Evolutionary conservation across 1,140 invertebrate species (phyloP).

Genomic region (Caenorhabditis latens): DNA sequence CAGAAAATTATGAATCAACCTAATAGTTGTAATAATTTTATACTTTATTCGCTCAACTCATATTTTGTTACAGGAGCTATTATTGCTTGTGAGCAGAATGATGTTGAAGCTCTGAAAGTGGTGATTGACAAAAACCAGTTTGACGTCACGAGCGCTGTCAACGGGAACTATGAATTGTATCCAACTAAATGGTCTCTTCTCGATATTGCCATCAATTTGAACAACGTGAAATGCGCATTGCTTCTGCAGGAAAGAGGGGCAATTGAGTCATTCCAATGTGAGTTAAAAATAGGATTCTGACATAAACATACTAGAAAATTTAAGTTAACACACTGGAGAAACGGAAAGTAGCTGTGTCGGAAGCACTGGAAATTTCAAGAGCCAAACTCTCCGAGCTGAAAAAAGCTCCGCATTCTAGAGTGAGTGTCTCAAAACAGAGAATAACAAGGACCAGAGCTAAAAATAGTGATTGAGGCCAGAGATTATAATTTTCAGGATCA

Average conservation of each 20-base stretch:
- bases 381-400: constrained; percentile 30
- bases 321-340: constrained; percentile 57
- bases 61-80: constrained; percentile 56
- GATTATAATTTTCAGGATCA: constrained; percentile 12
- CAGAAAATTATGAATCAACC: too few relatives aligned
- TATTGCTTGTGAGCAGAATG: constrained; percentile 62
- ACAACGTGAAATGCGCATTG: constrained; percentile 28
- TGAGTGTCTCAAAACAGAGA: not conserved
- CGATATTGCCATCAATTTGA: constrained; percentile 59
- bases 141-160: constrained; percentile 53
- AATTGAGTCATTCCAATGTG: constrained; percentile 56
- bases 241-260: constrained; percentile 57
- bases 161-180: constrained; percentile 31
- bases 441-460: not conserved
- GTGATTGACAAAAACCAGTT: constrained; percentile 60
- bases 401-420: constrained; percentile 52
- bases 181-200: constrained; percentile 60
- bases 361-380: constrained; percentile 41
- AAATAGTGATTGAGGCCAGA: not conserved
- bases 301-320: constrained; percentile 3
- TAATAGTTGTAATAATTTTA: too few relatives aligned
- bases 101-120: constrained; percentile 39
- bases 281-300: constrained; percentile 11
- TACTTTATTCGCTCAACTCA: too few relatives aligned
- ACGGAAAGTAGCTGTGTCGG: constrained; percentile 47